Evolutionary conservation across 2,888 invertebrate species (phyloP).

Genomic region (Phaedon cochleariae): DNA sequence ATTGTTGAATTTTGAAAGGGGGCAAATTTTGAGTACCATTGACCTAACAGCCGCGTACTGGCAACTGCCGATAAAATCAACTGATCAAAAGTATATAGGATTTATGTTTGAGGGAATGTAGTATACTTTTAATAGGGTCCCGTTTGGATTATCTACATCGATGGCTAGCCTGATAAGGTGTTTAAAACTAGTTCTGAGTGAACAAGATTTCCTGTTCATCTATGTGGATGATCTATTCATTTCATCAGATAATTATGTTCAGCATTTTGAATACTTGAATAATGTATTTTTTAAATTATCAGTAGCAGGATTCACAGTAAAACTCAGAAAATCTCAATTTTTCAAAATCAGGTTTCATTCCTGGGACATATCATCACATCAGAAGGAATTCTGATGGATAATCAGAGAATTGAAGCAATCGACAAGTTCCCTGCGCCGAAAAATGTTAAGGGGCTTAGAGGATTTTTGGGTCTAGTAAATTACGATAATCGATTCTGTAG

Average conservation of each 20-base stretch:
- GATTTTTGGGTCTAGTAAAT: background rate
- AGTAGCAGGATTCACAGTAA: background rate
- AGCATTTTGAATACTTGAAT: background rate
- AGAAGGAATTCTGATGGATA: background rate
- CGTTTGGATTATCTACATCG: background rate
- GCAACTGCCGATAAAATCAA: conserved; percentile 3
- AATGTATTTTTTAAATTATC: background rate
- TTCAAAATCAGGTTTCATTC: background rate
- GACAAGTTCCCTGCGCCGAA: too few relatives aligned
- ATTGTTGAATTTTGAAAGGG: conserved; percentile 16
- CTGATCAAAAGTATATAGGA: conserved; percentile 2
- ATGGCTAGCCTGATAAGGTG: background rate
- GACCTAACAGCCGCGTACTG: conserved; percentile 13
- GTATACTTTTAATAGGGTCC: background rate
- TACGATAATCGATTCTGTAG: conserved; percentile 2
- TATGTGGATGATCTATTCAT: conserved; percentile 3
- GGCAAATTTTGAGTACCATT: conserved; percentile 9
- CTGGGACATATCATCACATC: background rate
- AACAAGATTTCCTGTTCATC: background rate
- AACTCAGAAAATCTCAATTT: background rate
- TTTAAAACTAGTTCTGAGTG: background rate
- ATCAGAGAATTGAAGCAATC: background rate
- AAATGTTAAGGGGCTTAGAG: too few relatives aligned
- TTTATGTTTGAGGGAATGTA: conserved; percentile 8
- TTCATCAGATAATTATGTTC: background rate